These are phyloP conservation scores for Sylvilagus floridanus DNA, from an alignment of 2,797 vertebrate species.

Conservation along the genomic window DNA sequence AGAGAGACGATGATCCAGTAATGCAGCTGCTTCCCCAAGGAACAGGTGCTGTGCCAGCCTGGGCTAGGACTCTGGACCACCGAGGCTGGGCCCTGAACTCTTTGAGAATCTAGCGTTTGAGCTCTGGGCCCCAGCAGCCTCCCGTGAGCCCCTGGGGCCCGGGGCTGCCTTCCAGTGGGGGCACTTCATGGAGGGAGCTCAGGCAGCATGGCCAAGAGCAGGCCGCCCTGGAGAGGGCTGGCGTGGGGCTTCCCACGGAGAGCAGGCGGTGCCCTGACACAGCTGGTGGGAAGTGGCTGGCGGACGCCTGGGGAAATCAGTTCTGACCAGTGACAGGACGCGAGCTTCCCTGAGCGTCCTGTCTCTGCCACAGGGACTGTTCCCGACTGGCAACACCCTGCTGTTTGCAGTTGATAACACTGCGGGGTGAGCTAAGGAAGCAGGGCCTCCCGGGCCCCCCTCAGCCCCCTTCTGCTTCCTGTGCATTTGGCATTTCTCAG, in stretches of 20 bases:
- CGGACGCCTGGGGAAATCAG: neutral
- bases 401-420: neutral
- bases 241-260: neutral
- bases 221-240: neutral
- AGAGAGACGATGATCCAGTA: neutral
- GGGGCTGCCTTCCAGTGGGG: neutral
- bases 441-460: neutral
- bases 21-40: no score
- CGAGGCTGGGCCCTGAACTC: accelerated
- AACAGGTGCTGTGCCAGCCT: no score
- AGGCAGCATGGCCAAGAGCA: accelerated
- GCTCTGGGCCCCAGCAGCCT: neutral
- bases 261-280: neutral
- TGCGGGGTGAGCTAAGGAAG: neutral
- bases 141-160: no score
- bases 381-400: neutral
- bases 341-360: neutral
- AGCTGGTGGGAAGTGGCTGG: neutral
- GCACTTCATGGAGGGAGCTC: neutral
- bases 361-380: neutral
- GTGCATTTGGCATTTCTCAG: neutral
- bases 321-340: neutral
- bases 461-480: accelerated
- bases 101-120: neutral
- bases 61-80: neutral